Percentiles rank a stretch among this genome's conserved stretches.
phyloP scores from a whole-genome alignment of 1,140 invertebrate genomes.

The Stratiolaelaps scimitus region DNA sequence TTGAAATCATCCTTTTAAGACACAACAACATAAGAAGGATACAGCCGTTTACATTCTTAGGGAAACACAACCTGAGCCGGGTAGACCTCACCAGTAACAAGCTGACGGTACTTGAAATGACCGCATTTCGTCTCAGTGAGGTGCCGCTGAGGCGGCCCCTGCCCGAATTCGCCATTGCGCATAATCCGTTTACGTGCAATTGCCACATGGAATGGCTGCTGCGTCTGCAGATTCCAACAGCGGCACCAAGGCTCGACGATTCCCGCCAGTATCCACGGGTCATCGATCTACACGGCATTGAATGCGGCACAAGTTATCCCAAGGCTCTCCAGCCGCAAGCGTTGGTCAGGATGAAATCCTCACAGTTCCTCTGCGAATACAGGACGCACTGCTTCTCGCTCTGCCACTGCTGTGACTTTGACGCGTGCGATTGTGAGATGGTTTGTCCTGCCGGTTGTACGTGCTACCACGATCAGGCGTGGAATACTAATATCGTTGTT shows the following conservation, averaged over 20 bases:
- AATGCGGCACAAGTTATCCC: conserved; percentile 59
- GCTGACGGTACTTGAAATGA: conserved; percentile 63
- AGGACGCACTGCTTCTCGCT: no score
- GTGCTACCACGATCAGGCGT: no score
- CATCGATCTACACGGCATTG: no score
- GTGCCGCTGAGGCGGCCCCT: conserved; percentile 44
- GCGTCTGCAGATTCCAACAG: no score
- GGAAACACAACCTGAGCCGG: conserved; percentile 37
- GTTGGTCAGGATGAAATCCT: no score
- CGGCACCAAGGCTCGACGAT: neutral
- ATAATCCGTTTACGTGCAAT: conserved; percentile 58
- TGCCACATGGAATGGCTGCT: no score
- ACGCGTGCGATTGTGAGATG: no score
- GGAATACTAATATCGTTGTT: no score
- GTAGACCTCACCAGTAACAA: conserved; percentile 36
- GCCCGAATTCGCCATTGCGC: conserved; percentile 69
- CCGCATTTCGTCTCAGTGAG: conserved; percentile 56
- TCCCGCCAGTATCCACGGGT: no score
- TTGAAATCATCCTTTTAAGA: conserved; percentile 64
- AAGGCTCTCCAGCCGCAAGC: conserved; percentile 47
- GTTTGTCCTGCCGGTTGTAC: no score
- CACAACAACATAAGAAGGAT: conserved; percentile 65
- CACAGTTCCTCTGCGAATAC: no score
- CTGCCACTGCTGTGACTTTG: no score
- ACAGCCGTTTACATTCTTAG: conserved; percentile 64